phyloP scores from a whole-genome alignment of 2,888 invertebrate genomes.

The Falcaria lacertinaria region DNA sequence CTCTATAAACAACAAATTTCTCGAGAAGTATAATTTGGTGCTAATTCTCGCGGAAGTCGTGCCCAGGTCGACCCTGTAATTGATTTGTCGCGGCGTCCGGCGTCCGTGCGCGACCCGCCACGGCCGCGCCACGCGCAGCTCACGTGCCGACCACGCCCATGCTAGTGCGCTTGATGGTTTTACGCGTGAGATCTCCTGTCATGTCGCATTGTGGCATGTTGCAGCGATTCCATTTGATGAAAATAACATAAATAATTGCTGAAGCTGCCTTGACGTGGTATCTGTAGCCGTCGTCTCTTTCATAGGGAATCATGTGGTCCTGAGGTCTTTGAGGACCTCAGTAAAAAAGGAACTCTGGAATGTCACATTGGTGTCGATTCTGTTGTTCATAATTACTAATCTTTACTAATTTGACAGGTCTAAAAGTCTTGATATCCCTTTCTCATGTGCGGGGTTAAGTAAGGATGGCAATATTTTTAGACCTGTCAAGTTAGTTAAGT shows the following conservation, averaged over 20 bases:
- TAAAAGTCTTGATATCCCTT: too few relatives aligned
- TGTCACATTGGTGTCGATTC: too few relatives aligned
- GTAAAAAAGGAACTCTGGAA: too few relatives aligned
- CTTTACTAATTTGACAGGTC: too few relatives aligned
- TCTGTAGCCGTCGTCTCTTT: too few relatives aligned
- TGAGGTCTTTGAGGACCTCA: too few relatives aligned
- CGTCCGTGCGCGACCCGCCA: slow-evolving; percentile 25
- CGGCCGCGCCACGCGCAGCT: slow-evolving; percentile 38
- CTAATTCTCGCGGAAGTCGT: slow-evolving; percentile 66
- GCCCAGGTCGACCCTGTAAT: slow-evolving; percentile 62
- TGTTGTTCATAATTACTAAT: too few relatives aligned
- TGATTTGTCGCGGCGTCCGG: slow-evolving; percentile 69
- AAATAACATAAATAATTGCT: neutral
- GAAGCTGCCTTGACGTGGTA: too few relatives aligned
- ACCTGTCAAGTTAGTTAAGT: too few relatives aligned
- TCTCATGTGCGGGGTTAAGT: too few relatives aligned
- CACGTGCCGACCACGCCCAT: slow-evolving; percentile 48
- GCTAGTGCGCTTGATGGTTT: slow-evolving; percentile 40
- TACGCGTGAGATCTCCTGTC: slow-evolving; percentile 53
- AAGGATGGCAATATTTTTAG: too few relatives aligned
- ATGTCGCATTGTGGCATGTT: slow-evolving; percentile 22
- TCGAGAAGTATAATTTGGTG: slow-evolving; percentile 64
- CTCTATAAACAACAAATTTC: slow-evolving; percentile 66
- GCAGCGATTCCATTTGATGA: slow-evolving; percentile 5
- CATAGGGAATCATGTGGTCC: too few relatives aligned